These are phyloP conservation scores for Popillia japonica DNA, from an alignment of 1,140 invertebrate species.

Conservation along the genomic window DNA sequence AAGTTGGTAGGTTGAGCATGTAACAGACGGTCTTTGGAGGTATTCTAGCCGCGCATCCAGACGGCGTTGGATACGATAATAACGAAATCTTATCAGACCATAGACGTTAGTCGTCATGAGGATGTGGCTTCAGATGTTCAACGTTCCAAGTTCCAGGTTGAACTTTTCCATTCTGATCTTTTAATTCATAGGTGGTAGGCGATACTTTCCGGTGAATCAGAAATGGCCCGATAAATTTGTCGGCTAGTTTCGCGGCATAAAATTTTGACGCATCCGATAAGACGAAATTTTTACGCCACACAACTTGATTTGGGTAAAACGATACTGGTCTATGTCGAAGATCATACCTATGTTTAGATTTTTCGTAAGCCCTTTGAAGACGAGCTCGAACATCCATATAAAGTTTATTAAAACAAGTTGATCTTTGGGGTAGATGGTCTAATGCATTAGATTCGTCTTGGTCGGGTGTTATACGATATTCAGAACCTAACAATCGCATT, in stretches of 20 bases:
- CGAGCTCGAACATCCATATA: neutral
- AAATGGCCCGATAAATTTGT: slow-evolving; percentile 32
- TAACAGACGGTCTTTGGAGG: too few relatives aligned
- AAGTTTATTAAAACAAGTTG: neutral
- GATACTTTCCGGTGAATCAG: slow-evolving; percentile 3
- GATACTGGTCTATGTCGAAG: slow-evolving; percentile 7
- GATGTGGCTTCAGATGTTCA: neutral
- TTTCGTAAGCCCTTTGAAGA: neutral
- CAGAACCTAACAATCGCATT: neutral
- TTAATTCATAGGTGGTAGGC: slow-evolving; percentile 24
- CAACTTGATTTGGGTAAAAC: neutral
- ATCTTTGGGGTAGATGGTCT: neutral
- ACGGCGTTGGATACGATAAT: too few relatives aligned
- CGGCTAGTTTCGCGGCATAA: slow-evolving; percentile 27
- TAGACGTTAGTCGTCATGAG: neutral
- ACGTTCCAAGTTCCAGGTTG: neutral
- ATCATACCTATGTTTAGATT: slow-evolving; percentile 13
- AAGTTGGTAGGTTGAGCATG: too few relatives aligned
- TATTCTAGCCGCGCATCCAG: too few relatives aligned
- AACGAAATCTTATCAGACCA: too few relatives aligned
- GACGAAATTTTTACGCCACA: slow-evolving; percentile 36
- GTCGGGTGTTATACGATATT: too few relatives aligned
- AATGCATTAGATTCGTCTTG: too few relatives aligned
- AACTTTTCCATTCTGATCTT: slow-evolving; percentile 16
- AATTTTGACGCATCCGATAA: slow-evolving; percentile 37